Base-by-base conservation (phyloP, 2,797 vertebrate species). In the Oryzias sinensis region DNA sequence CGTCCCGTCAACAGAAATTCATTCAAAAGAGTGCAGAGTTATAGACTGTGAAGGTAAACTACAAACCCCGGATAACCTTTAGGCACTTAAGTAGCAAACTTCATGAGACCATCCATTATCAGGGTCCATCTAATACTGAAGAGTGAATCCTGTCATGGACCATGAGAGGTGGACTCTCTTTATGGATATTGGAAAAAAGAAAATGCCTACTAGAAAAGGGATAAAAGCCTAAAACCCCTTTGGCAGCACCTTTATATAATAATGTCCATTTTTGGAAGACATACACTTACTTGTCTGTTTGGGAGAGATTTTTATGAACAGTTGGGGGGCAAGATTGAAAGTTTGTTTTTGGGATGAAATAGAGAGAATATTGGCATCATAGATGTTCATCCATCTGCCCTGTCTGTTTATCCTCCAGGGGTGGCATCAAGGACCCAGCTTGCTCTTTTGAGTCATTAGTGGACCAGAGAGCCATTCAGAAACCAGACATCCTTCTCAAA, bases 151-250 rank as follows among this genome's bases (percentile, higher is more conserved):
- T 52, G 55, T 62, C 44, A 25, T 4, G 49, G 50, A 53, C 40
- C 27, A 24, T 67, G 43, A 74, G 57, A 62, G 47, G 72, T 54
- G 40, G 5, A 45, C 54, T 55, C 14, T 41, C 56, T 72, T 48
- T 14, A 1, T 51, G 67, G 72, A 43, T 25, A 51, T 24, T 37
- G 11, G 7, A 37, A 59, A 50, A 14, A 72, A 78, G 81, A 53
- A 54, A 69, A 62, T 40, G 82, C 43, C n/a, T 74, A 79, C 81
- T 81, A 73, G 66, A 81, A 72, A 2, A 46, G 43, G 13, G 27
- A 16, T 64, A 56, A 69, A 68, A 75, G 53, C 60, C 13, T 25
- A 25, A 59, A 71, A 18, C 18, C 1, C 65, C 20, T n/a, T 17
- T 37, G 54, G 66, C 2, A 14, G 6, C 15, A 5, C 68, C 65